phyloP scores from a whole-genome alignment of 2,797 vertebrate species.

The Phrynocephalus vlangalii region DNA sequence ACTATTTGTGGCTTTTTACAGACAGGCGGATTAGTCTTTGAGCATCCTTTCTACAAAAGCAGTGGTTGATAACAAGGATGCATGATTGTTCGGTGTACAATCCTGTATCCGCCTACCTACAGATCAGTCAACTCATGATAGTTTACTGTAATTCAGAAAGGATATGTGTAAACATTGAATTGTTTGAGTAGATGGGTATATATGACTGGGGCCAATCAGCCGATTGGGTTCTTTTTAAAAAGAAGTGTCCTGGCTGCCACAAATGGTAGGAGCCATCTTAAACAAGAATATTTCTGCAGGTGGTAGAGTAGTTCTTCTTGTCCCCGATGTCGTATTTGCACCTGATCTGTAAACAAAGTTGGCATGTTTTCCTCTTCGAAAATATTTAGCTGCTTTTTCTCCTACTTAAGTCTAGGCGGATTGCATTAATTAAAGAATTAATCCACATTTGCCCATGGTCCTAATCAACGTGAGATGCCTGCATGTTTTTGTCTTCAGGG shows the following conservation, averaged over 20 bases:
- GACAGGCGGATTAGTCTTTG: not conserved
- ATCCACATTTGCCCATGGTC: not conserved
- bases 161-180: not conserved
- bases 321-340: not conserved
- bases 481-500: not conserved
- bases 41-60: not conserved
- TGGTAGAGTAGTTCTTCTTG: not conserved
- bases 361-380: not conserved
- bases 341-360: not conserved
- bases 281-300: not conserved
- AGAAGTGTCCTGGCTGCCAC: too few species aligned
- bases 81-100: too few species aligned
- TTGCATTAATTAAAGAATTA: not conserved
- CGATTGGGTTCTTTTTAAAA: not conserved
- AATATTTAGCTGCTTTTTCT: not conserved
- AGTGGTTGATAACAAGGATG: not conserved
- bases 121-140: too few species aligned
- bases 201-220: not conserved
- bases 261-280: not conserved
- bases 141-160: too few species aligned
- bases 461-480: not conserved
- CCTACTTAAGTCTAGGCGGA: not conserved
- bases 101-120: not conserved
- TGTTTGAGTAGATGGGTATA: not conserved
- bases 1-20: not conserved